Evolutionary conservation across 2,113 vertebrate genomes (phyloP).

Genomic region (Antechinus flavipes): DNA sequence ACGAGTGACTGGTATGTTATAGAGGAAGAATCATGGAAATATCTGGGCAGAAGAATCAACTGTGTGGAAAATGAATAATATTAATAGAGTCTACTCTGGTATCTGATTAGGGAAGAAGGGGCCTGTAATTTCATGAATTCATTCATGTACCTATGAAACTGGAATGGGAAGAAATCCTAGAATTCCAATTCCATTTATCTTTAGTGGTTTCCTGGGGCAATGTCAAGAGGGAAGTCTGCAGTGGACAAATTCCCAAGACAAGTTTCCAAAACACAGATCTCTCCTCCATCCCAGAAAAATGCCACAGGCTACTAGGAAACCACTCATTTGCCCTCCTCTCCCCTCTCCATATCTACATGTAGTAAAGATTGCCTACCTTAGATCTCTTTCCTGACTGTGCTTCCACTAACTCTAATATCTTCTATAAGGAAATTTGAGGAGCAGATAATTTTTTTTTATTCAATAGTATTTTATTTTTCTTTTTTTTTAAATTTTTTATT

Average conservation of each 20-base stretch:
- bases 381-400: not conserved
- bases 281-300: not conserved
- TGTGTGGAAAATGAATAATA: not conserved
- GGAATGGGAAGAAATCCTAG: not conserved
- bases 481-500: no score
- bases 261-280: not conserved
- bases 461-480: no score
- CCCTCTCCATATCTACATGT: not conserved
- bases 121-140: not conserved
- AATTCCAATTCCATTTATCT: not conserved
- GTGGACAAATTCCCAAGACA: not conserved
- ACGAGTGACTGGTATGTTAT: not conserved
- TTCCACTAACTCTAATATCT: not conserved
- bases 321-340: not conserved
- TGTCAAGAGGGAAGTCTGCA: not conserved
- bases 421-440: not conserved
- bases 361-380: not conserved
- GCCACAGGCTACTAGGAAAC: no score
- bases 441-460: no score
- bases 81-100: not conserved
- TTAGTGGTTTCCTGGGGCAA: not conserved
- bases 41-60: not conserved
- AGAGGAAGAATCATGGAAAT: not conserved
- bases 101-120: not conserved
- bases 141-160: not conserved